Evolutionary conservation across 2,888 invertebrate genomes (phyloP).

Genomic region (Drosophila glabriapex): DNA sequence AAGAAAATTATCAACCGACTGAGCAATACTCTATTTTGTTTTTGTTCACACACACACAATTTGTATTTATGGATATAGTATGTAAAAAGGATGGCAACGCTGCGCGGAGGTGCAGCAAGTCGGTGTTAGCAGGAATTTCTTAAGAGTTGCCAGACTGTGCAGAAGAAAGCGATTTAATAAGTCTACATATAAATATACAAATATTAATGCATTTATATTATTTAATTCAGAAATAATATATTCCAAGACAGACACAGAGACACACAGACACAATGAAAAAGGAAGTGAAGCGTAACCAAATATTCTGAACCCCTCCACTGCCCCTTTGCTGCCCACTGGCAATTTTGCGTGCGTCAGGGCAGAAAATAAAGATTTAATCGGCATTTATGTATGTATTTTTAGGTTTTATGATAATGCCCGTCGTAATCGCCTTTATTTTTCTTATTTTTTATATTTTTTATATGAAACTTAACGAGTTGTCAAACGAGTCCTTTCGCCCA

Average conservation of each 20-base stretch:
- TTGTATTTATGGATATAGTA: not conserved
- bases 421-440: not conserved
- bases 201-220: not conserved
- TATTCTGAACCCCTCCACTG: conserved; percentile 28
- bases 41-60: not conserved
- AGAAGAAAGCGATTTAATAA: not conserved
- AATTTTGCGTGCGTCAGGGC: conserved; percentile 62
- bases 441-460: not conserved
- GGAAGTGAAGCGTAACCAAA: conserved; percentile 41
- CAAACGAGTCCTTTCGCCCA: conserved; percentile 33
- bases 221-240: not conserved
- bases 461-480: conserved; percentile 51
- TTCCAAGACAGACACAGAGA: not conserved
- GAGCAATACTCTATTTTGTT: not conserved
- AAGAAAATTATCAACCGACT: not conserved
- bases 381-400: conserved; percentile 58
- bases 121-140: not conserved
- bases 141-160: not conserved
- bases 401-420: conserved; percentile 50
- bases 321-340: not conserved
- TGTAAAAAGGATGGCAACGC: not conserved
- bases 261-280: not conserved
- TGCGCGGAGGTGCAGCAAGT: not conserved
- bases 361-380: conserved; percentile 78
- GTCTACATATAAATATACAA: not conserved